phyloP scores from a whole-genome alignment of 2,113 vertebrate genomes.

The Chaetodon auriga region DNA sequence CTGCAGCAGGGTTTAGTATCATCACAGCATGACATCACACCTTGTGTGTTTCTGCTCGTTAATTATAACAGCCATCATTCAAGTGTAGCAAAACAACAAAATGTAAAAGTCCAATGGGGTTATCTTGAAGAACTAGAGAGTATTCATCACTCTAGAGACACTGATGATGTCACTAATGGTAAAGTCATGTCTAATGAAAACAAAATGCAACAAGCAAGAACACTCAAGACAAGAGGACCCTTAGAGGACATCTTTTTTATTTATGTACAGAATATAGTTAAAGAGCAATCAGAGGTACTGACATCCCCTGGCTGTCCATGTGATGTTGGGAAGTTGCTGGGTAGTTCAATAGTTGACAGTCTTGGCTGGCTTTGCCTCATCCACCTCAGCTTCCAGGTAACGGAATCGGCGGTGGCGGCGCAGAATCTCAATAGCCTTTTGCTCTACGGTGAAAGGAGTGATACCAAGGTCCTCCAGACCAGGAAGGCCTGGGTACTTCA shows the following conservation, averaged over 20 bases:
- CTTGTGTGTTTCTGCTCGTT: not conserved
- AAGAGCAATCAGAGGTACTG: conserved; percentile 32
- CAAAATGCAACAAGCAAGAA: not conserved
- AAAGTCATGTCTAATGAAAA: not conserved
- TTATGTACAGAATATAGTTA: conserved; percentile 82
- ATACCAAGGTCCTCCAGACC: conserved; percentile 94
- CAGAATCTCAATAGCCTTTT: conserved; percentile 93
- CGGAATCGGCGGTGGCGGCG: conserved; percentile 92
- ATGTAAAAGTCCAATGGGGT: not conserved
- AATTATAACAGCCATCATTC: not conserved
- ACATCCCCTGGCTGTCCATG: conserved; percentile 14
- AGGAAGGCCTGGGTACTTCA: conserved; percentile 89
- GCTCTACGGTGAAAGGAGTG: conserved; percentile 86
- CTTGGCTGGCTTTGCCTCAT: conserved; percentile 89
- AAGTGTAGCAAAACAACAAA: not conserved
- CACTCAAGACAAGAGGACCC: not conserved
- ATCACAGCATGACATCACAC: not conserved
- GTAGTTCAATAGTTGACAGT: conserved; percentile 83
- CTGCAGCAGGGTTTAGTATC: no score
- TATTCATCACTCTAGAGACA: not conserved
- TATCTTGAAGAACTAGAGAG: not conserved
- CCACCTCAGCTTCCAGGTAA: conserved; percentile 88
- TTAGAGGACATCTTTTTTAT: conserved; percentile 64
- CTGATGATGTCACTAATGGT: not conserved
- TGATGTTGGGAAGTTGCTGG: not conserved